These are phyloP conservation scores for Myanophis thanlyinensis DNA, from an alignment of 2,113 vertebrate genomes.

Conservation along the genomic window DNA sequence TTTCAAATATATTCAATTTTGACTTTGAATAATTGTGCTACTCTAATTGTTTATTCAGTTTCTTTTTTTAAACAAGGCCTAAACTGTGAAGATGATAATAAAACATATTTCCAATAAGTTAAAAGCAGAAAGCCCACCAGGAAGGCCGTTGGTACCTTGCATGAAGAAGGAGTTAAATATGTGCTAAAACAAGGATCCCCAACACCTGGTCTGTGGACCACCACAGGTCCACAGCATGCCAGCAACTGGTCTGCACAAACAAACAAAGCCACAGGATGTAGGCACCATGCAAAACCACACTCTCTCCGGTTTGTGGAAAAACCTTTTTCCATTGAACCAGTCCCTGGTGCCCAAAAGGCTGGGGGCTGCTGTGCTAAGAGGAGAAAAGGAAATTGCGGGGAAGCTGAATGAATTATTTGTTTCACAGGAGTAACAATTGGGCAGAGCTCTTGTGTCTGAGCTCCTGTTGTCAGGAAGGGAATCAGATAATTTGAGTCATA, in stretches of 20 bases:
- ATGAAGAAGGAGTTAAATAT: not conserved
- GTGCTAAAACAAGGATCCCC: not conserved
- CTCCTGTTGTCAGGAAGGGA: not conserved
- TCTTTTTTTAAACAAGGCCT: not conserved
- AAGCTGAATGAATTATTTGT: not conserved
- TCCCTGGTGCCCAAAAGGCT: too few relatives aligned
- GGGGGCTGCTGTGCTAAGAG: not conserved
- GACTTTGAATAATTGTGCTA: not conserved
- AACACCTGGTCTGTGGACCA: too few relatives aligned
- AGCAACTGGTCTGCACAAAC: too few relatives aligned
- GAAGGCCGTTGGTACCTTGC: not conserved
- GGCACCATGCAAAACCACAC: too few relatives aligned
- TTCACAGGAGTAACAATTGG: not conserved
- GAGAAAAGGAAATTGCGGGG: not conserved
- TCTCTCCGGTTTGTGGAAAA: too few relatives aligned
- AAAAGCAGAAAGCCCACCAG: not conserved
- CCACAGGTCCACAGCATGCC: too few relatives aligned
- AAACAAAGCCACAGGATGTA: too few relatives aligned
- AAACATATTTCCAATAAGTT: not conserved
- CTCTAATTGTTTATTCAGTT: not conserved
- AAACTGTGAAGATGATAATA: not conserved
- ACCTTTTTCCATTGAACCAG: too few relatives aligned
- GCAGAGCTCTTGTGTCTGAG: not conserved
- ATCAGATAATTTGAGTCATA: not conserved
- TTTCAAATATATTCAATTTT: not conserved